Conservation (phyloP, 2,113 vertebrate species). For the Chaetodon auriga region DNA sequence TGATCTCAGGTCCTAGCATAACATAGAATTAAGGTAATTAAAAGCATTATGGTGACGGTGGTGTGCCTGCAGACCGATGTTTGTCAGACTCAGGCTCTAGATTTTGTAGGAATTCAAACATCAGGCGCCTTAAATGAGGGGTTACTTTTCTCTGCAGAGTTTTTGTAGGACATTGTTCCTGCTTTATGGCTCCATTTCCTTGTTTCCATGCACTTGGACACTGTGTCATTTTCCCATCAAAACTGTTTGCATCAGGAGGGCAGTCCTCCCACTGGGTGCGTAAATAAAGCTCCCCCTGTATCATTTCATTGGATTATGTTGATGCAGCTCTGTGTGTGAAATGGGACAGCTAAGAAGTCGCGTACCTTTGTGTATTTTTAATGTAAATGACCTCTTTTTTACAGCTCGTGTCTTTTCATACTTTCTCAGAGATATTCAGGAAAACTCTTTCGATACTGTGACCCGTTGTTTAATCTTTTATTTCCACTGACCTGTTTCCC, state of each 20-base stretch:
- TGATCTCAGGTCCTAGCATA: conserved; percentile 70
- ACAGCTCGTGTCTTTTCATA: neutral
- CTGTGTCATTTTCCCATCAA: conserved; percentile 76
- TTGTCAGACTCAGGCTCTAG: conserved; percentile 71
- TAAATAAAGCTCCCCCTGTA: conserved; percentile 70
- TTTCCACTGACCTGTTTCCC: neutral
- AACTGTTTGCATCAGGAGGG: conserved; percentile 72
- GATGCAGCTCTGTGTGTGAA: conserved; percentile 40
- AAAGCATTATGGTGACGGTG: conserved; percentile 67
- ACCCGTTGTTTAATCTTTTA: neutral
- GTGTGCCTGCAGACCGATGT: conserved; percentile 74
- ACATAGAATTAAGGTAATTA: conserved; percentile 80
- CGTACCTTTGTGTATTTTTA: conserved; percentile 18
- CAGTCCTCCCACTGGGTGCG: conserved; percentile 65
- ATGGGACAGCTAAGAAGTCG: conserved; percentile 18
- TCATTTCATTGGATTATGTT: conserved; percentile 66
- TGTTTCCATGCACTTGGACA: conserved; percentile 56
- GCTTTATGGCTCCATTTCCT: conserved; percentile 60
- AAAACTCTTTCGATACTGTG: neutral
- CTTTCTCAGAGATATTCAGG: neutral
- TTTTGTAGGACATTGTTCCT: conserved; percentile 68
- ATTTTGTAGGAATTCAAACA: conserved; percentile 68
- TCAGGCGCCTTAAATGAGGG: conserved; percentile 75
- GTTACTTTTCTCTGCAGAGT: conserved; percentile 60
- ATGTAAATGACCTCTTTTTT: conserved; percentile 7